Percentiles rank a stretch among this genome's conserved stretches.
Evolutionary conservation across 2,797 vertebrate genomes (phyloP).

Genomic region (Heteromormyrus szaboi): DNA sequence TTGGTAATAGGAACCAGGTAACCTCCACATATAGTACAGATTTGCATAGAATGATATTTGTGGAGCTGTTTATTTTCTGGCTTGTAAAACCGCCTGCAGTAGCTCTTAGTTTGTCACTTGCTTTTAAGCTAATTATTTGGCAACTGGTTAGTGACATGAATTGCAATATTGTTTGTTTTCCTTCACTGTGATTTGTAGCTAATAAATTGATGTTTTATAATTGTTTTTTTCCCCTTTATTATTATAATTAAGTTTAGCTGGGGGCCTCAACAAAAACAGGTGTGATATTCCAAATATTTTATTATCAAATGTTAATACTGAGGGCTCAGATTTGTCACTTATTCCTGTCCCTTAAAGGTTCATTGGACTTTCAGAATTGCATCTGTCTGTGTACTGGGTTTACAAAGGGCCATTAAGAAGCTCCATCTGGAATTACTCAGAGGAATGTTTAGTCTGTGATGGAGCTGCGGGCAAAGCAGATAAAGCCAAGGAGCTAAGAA

Average conservation of each 20-base stretch:
- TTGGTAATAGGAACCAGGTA: conserved; percentile 6
- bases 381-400: not conserved
- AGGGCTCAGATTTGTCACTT: not conserved
- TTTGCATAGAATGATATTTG: conserved; percentile 5
- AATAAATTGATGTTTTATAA: not conserved
- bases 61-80: not conserved
- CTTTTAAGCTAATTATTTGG: not conserved
- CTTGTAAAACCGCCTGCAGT: conserved; percentile 10
- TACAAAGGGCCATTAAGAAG: not conserved
- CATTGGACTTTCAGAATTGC: not conserved
- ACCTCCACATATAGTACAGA: conserved; percentile 2
- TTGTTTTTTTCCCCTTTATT: not conserved
- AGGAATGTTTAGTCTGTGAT: not conserved
- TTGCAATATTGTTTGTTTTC: not conserved
- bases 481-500: not conserved
- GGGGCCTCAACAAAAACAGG: not conserved
- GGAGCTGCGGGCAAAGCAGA: not conserved
- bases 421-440: not conserved
- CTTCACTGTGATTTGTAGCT: not conserved
- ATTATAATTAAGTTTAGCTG: conserved; percentile 1
- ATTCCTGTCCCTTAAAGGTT: not conserved
- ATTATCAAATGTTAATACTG: not conserved
- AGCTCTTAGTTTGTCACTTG: not conserved
- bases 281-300: not conserved
- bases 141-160: not conserved